A percentile compares a stretch with the other conserved stretches of the same genome.
Conservation (phyloP, 2,888 invertebrate species). For the Eupithecia exiguata region DNA sequence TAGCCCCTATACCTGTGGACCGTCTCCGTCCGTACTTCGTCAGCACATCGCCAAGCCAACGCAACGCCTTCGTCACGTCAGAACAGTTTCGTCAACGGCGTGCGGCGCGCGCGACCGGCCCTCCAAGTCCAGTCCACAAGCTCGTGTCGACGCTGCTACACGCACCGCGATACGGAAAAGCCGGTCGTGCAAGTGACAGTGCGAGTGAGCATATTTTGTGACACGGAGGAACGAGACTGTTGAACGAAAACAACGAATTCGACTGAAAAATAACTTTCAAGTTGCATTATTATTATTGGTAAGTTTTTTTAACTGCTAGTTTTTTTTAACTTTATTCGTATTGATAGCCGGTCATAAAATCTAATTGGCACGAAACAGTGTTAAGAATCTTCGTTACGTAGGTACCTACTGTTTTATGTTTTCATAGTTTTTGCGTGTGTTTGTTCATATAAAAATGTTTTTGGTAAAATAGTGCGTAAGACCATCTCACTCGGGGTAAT, state of each 20-base stretch:
- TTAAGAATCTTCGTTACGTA: neutral
- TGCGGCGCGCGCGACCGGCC: conserved; percentile 45
- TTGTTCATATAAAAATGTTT: no score
- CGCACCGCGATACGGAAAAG: conserved; percentile 59
- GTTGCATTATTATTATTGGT: conserved; percentile 54
- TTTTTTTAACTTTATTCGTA: neutral
- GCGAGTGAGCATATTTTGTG: conserved; percentile 74
- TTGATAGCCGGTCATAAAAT: neutral
- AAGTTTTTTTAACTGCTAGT: conserved; percentile 47
- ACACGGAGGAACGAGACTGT: conserved; percentile 65
- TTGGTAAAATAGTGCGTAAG: no score
- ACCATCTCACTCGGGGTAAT: no score
- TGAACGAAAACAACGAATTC: conserved; percentile 62
- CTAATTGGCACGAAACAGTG: neutral
- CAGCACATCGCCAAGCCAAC: neutral
- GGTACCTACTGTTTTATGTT: neutral
- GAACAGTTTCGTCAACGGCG: conserved; percentile 42
- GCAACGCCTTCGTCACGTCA: neutral
- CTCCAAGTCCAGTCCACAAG: conserved; percentile 65
- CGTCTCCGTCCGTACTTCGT: neutral
- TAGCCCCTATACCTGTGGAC: neutral
- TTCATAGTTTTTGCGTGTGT: conserved; percentile 24
- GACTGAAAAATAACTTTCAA: conserved; percentile 33
- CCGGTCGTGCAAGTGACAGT: conserved; percentile 78
- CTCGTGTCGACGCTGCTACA: conserved; percentile 64